A percentile compares a stretch with the other conserved stretches of the same genome.
Conservation (phyloP, 2,797 vertebrate genomes). For the Poeciliopsis paucimaculata region DNA sequence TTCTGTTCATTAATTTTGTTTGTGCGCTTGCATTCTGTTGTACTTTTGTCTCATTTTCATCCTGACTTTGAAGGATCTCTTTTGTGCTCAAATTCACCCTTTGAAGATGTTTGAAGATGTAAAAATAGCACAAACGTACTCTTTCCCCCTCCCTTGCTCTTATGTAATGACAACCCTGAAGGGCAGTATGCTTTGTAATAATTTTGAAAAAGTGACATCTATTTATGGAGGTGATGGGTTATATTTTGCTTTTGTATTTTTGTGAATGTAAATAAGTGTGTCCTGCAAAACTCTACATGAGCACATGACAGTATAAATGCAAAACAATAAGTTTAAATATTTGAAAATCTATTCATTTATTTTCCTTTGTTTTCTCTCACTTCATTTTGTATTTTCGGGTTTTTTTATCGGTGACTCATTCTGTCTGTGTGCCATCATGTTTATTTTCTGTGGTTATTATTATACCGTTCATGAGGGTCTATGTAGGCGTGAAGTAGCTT, state of each 20-base stretch:
- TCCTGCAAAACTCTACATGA: conserved; percentile 25
- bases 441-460: conserved; percentile 36
- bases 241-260: not conserved
- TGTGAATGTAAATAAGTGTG: conserved; percentile 1
- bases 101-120: conserved; percentile 44
- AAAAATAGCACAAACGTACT: conserved; percentile 56
- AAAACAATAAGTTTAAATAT: conserved; percentile 5
- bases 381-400: conserved; percentile 21
- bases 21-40: conserved; percentile 5
- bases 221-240: not conserved
- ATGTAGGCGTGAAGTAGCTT: conserved; percentile 19
- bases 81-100: conserved; percentile 17
- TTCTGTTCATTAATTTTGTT: conserved; percentile 25
- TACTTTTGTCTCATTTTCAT: not conserved
- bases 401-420: conserved; percentile 43
- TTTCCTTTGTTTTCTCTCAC: conserved; percentile 22
- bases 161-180: conserved; percentile 56
- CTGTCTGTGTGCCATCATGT: conserved; percentile 7
- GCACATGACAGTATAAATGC: not conserved
- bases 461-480: conserved; percentile 31
- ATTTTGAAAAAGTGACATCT: conserved; percentile 29
- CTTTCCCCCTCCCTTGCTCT: conserved; percentile 15
- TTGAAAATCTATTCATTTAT: conserved; percentile 2
- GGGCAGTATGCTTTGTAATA: conserved; percentile 36
- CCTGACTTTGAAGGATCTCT: conserved; percentile 14